Percentiles rank a stretch among this genome's conserved stretches.
Conservation (phyloP, 2,888 invertebrate species). For the Drosophila subquinaria region DNA sequence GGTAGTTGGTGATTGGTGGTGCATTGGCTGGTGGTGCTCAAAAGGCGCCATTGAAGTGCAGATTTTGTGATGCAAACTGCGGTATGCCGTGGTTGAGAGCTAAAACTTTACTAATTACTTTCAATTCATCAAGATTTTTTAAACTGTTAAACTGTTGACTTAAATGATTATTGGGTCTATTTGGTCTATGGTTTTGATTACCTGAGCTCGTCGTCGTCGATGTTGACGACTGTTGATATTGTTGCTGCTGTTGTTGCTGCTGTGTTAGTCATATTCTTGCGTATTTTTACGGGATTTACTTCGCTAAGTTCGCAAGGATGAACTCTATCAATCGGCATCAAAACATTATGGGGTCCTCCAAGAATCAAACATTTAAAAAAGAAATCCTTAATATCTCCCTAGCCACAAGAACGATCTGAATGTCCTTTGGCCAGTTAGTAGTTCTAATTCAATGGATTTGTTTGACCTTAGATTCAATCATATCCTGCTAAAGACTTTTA, state of each 20-base stretch:
- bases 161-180: constrained; percentile 56
- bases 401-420: background rate
- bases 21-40: constrained; percentile 63
- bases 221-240: too few species aligned
- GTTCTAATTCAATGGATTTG: background rate
- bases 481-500: background rate
- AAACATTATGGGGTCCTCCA: background rate
- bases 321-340: background rate
- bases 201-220: constrained; percentile 61
- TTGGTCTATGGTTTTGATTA: constrained; percentile 65
- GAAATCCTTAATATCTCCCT: background rate
- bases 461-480: background rate
- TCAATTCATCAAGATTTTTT: constrained; percentile 89
- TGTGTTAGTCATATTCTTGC: background rate
- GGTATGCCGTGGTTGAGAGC: constrained; percentile 91
- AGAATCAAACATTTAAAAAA: background rate
- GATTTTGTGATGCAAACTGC: constrained; percentile 84
- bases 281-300: background rate
- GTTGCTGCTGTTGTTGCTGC: too few species aligned
- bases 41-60: constrained; percentile 81
- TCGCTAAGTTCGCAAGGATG: background rate
- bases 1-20: constrained; percentile 45
- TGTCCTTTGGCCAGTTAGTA: background rate
- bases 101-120: constrained; percentile 92
- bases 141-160: constrained; percentile 75